Base-by-base conservation (phyloP, 2,113 vertebrate species). In the Gallinago jamesoni region DNA sequence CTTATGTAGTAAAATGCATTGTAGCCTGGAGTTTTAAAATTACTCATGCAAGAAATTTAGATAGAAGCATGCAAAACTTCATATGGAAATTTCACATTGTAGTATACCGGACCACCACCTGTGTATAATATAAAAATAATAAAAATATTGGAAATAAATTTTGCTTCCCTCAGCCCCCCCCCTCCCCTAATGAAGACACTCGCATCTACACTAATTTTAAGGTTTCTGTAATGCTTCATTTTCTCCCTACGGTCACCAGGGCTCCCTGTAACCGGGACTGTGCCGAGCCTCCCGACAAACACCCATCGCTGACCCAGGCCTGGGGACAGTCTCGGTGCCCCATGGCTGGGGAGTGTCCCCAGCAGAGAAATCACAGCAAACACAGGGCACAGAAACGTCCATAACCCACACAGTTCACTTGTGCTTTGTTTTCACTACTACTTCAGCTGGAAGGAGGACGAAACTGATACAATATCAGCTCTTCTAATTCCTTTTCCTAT, bases 151-250 rank as follows among this genome's bases (percentile, higher is more conserved):
- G 31, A 68, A 73, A 55, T 6, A 3, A 39, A 2, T 62, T 48
- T 27, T 33, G 17, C 31, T 12, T 6, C 24, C 4, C 39, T 39
- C 39, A 39, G 39, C 39, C 39, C 39, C 39, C 39, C 9, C 39
- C 39, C 9, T 10, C 39, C 5, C 5, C 0, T 35, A 8, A 0
- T 3, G 17, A 48, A 39, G 30, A 30, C 5, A 9, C 43, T 39
- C 24, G 2, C 14, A 89, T 25, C 77, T 45, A 30, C 6, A 3
- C 12, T 75, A 56, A 39, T 48, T 25, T 67, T 80, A 75, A 18
- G n/a, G n/a, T 28, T 67, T 69, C 43, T 23, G 5, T 37, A 55
- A 81, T 5, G 17, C 8, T 87, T 66, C 37, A 7, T 25, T 50
- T 76, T 69, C 33, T 31, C 22, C n/a, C 9, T 12, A 11, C 0